These are phyloP conservation scores for Thalassoma bifasciatum DNA, from an alignment of 2,113 vertebrate genomes.

Conservation along the genomic window DNA sequence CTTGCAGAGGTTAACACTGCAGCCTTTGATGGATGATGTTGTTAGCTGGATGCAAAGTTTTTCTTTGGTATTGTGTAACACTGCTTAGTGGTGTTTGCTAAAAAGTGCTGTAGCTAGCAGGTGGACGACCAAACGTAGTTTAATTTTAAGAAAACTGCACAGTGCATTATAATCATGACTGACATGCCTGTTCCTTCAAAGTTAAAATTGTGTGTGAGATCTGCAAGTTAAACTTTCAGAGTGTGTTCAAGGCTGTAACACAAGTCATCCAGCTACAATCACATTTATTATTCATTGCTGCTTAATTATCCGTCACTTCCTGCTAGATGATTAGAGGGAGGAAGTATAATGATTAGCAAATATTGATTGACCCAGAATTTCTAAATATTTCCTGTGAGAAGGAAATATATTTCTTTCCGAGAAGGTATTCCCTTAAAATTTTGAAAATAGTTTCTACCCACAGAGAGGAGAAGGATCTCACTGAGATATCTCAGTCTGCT, in stretches of 20 bases:
- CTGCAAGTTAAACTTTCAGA: neutral
- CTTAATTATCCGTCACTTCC: conserved; percentile 1
- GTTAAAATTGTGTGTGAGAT: too few species aligned
- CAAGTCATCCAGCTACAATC: neutral
- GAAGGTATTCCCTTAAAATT: neutral
- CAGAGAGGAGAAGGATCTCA: neutral
- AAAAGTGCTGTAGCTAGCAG: neutral
- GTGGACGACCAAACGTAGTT: neutral
- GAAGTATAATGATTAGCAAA: conserved; percentile 47
- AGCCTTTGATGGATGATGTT: neutral
- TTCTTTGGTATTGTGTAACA: too few species aligned
- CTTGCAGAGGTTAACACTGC: neutral
- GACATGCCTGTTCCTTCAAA: too few species aligned
- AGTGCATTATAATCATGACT: conserved; percentile 5
- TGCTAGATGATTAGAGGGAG: conserved; percentile 16
- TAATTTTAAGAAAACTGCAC: neutral
- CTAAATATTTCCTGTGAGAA: conserved; percentile 7
- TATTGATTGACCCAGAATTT: conserved; percentile 63
- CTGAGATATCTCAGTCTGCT: neutral
- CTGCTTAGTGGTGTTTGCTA: too few species aligned
- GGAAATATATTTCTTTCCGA: neutral
- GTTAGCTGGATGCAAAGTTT: too few species aligned
- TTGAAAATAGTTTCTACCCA: neutral
- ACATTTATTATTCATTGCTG: neutral
- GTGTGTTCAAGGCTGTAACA: too few species aligned